phyloP scores from a whole-genome alignment of 2,888 invertebrate genomes.

The Cetonia aurata region DNA sequence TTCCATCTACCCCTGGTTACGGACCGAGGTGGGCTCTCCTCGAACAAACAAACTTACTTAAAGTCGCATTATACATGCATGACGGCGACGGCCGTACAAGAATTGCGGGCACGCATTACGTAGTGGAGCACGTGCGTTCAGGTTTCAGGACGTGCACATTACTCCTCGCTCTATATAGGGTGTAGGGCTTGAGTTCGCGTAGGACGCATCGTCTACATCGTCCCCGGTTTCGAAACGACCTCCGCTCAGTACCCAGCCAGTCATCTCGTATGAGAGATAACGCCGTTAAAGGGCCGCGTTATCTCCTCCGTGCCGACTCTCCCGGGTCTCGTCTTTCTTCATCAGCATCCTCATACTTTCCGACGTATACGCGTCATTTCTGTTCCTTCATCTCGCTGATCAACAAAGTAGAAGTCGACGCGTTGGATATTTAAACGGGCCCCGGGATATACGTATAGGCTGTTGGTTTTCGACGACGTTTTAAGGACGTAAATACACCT shows the following conservation, averaged over 20 bases:
- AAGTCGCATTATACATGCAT: constrained; percentile 26
- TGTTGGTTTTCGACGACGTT: too few relatives aligned
- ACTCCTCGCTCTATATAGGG: too few relatives aligned
- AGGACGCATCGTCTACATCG: too few relatives aligned
- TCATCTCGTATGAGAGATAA: constrained; percentile 24
- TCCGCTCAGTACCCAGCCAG: neutral
- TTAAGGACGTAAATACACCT: too few relatives aligned
- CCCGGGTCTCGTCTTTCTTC: constrained; percentile 24
- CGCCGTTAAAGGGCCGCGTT: constrained; percentile 25
- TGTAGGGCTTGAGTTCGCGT: too few relatives aligned
- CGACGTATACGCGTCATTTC: constrained; percentile 20
- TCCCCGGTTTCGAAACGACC: constrained; percentile 1
- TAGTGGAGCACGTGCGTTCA: constrained; percentile 9
- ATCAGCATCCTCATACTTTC: constrained; percentile 17
- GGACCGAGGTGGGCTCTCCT: too few relatives aligned
- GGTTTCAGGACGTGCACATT: too few relatives aligned
- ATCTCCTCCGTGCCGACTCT: constrained; percentile 16
- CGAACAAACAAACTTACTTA: constrained; percentile 22
- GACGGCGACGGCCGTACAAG: constrained; percentile 1
- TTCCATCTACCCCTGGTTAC: too few relatives aligned
- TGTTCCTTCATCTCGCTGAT: too few relatives aligned
- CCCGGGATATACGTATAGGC: too few relatives aligned
- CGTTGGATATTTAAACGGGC: too few relatives aligned
- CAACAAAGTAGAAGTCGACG: too few relatives aligned
- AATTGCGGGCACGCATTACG: constrained; percentile 25